Evolutionary conservation across 2,888 invertebrate species (phyloP).

Genomic region (Eilema depressum): DNA sequence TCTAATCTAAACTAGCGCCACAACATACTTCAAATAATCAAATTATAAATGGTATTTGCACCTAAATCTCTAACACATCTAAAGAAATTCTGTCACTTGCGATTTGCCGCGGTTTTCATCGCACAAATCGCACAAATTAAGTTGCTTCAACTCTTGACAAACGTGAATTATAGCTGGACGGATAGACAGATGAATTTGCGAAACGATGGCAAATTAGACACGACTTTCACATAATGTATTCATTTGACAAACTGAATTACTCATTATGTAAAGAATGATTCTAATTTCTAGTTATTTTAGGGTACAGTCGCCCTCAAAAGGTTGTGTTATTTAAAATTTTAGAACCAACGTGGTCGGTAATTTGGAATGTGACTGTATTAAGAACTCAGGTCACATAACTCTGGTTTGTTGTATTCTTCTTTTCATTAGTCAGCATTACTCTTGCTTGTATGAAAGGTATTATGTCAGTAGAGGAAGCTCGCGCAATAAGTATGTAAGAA

Average conservation of each 20-base stretch:
- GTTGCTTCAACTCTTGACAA: conserved; percentile 32
- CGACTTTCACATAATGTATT: conserved; percentile 21
- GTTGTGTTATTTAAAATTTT: too few species aligned
- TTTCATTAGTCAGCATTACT: too few species aligned
- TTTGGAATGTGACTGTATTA: too few species aligned
- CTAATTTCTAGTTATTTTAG: neutral
- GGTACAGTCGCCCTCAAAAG: too few species aligned
- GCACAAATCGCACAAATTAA: conserved; percentile 42
- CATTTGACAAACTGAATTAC: conserved; percentile 7
- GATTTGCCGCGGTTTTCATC: conserved; percentile 43
- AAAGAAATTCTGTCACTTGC: conserved; percentile 45
- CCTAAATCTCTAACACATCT: conserved; percentile 24
- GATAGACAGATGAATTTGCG: conserved; percentile 24
- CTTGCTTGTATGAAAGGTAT: neutral
- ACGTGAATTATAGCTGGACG: conserved; percentile 25
- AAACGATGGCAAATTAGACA: conserved; percentile 23
- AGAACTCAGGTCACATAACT: too few species aligned
- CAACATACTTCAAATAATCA: conserved; percentile 13
- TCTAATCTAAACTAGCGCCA: neutral
- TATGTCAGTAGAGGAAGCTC: too few species aligned
- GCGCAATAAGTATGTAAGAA: too few species aligned
- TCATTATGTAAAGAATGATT: conserved; percentile 3
- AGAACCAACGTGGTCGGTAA: too few species aligned
- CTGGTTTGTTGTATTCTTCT: too few species aligned
- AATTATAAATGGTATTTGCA: conserved; percentile 26